Conservation (phyloP, 2,888 invertebrate genomes). For the Malacosoma neustria region DNA sequence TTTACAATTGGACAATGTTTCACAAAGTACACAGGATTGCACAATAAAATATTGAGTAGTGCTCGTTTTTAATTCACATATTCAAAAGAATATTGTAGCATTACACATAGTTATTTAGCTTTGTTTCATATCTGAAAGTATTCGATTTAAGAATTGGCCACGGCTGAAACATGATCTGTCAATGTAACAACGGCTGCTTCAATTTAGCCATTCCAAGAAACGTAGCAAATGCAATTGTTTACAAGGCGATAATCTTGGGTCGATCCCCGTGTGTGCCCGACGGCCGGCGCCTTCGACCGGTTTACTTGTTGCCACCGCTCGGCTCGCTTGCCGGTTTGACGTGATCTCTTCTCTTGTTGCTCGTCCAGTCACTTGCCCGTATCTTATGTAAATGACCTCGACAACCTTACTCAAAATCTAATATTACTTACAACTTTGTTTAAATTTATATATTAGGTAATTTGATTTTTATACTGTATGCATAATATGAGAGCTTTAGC, state of each 20-base stretch:
- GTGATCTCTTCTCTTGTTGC: conserved; percentile 65
- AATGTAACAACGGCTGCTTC: conserved; percentile 9
- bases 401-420: conserved; percentile 37
- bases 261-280: conserved; percentile 41
- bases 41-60: background rate
- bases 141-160: background rate
- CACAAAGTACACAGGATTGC: background rate
- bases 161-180: background rate
- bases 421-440: conserved; percentile 15
- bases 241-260: conserved; percentile 61
- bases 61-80: too few relatives aligned
- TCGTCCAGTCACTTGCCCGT: conserved; percentile 53
- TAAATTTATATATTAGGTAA: too few relatives aligned
- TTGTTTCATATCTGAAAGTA: background rate
- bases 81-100: too few relatives aligned
- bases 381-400: conserved; percentile 65
- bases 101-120: too few relatives aligned
- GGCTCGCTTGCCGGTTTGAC: conserved; percentile 62
- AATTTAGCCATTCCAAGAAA: conserved; percentile 28
- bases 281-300: conserved; percentile 68
- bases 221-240: conserved; percentile 61
- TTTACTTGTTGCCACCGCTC: conserved; percentile 61
- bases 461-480: too few relatives aligned
- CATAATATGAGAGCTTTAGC: too few relatives aligned
- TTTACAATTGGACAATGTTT: background rate